A percentile compares a stretch with the other conserved stretches of the same genome.
Conservation (phyloP, 2,797 vertebrate genomes). For the Lepus oiostolus region DNA sequence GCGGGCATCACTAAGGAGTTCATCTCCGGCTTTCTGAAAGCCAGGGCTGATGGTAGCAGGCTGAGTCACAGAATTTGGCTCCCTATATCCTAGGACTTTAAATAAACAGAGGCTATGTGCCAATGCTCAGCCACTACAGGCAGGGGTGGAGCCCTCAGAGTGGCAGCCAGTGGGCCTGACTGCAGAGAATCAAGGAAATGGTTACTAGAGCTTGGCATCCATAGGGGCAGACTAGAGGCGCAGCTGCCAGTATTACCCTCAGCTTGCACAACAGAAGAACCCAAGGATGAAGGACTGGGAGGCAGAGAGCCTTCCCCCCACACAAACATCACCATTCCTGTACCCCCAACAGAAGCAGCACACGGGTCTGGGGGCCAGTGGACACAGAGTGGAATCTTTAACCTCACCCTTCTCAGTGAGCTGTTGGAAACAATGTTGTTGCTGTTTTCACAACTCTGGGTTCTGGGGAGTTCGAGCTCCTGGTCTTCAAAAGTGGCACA, state of each 20-base stretch:
- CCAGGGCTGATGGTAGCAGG: neutral
- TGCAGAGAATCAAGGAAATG: neutral
- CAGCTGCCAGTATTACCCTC: neutral
- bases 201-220: neutral
- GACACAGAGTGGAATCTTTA: neutral
- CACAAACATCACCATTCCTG: neutral
- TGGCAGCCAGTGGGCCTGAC: neutral
- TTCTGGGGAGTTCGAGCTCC: neutral
- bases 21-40: neutral
- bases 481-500: neutral
- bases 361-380: neutral
- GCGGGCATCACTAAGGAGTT: neutral
- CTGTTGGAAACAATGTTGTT: neutral
- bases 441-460: neutral
- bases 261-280: neutral
- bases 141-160: neutral
- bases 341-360: neutral
- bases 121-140: neutral
- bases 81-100: neutral
- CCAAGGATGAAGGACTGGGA: neutral
- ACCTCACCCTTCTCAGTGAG: neutral
- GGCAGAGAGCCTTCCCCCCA: neutral
- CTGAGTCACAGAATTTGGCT: neutral
- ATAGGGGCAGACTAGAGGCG: too few relatives aligned
- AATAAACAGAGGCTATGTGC: neutral